Percentiles rank a stretch among this genome's conserved stretches.
phyloP scores from a whole-genome alignment of 2,797 vertebrate genomes.

The Apodemus agrarius region DNA sequence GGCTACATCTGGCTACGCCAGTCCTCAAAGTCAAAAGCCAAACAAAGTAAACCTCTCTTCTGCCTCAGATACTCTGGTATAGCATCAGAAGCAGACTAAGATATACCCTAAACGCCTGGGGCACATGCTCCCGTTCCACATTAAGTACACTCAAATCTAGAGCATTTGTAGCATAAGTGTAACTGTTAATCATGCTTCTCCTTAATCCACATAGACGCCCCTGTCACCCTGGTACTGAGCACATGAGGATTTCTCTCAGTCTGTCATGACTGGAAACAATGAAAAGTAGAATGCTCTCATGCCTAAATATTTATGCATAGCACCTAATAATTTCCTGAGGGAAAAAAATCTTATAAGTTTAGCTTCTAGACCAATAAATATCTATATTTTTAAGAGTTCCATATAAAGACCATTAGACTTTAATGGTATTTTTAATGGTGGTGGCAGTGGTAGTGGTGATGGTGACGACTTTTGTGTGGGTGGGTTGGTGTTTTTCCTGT shows the following conservation, averaged over 20 bases:
- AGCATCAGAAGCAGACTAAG: background rate
- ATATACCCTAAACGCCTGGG: background rate
- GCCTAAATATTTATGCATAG: conserved; percentile 5
- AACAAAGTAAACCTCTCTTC: background rate
- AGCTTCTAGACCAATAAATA: background rate
- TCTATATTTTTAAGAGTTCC: background rate
- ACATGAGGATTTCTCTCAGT: background rate
- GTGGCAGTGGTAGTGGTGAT: background rate
- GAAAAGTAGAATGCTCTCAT: background rate
- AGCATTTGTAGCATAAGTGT: background rate
- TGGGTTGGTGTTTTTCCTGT: background rate
- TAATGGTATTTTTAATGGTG: background rate
- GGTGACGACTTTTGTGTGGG: background rate
- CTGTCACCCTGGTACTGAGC: background rate
- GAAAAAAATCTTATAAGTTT: conserved; percentile 21
- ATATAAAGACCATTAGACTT: background rate
- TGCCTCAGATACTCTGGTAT: background rate
- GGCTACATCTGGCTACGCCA: background rate
- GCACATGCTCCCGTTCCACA: background rate
- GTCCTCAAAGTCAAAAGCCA: background rate
- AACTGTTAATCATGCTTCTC: background rate
- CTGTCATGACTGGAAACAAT: background rate
- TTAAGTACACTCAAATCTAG: background rate
- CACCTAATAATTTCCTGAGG: conserved; percentile 37
- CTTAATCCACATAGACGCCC: background rate